These are phyloP conservation scores for Drosophila subobscura DNA, from an alignment of 1,140 invertebrate species.

Conservation along the genomic window DNA sequence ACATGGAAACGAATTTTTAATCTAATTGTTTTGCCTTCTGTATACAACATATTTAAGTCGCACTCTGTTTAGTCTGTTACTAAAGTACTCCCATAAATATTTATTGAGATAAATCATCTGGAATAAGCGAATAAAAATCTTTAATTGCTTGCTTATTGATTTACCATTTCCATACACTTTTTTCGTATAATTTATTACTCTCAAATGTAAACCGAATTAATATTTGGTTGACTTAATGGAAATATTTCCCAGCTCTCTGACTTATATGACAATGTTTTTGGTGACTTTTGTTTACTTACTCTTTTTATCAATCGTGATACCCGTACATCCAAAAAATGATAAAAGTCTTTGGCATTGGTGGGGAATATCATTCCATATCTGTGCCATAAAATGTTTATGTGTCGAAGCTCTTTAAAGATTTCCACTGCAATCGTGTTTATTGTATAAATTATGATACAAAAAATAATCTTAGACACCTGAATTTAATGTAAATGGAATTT, in stretches of 20 bases:
- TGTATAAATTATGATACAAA: slow-evolving; percentile 6
- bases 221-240: too few relatives aligned
- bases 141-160: slow-evolving; percentile 17
- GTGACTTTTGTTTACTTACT: slow-evolving; percentile 30
- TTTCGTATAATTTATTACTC: too few relatives aligned
- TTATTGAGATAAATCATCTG: slow-evolving; percentile 25
- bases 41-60: background rate
- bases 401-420: slow-evolving; percentile 43
- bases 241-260: too few relatives aligned
- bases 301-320: slow-evolving; percentile 18
- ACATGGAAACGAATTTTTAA: slow-evolving; percentile 14
- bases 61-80: background rate
- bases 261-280: slow-evolving; percentile 4
- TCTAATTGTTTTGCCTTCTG: slow-evolving; percentile 15
- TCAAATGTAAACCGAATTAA: background rate
- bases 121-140: slow-evolving; percentile 2
- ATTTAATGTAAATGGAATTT: too few relatives aligned
- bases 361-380: slow-evolving; percentile 48
- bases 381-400: slow-evolving; percentile 36
- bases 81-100: slow-evolving; percentile 10
- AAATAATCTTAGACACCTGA: background rate
- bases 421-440: slow-evolving; percentile 40
- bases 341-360: slow-evolving; percentile 16
- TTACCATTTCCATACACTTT: slow-evolving; percentile 19
- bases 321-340: slow-evolving; percentile 20